Evolutionary conservation across 2,113 vertebrate species (phyloP).

Genomic region (Myocastor coypus): DNA sequence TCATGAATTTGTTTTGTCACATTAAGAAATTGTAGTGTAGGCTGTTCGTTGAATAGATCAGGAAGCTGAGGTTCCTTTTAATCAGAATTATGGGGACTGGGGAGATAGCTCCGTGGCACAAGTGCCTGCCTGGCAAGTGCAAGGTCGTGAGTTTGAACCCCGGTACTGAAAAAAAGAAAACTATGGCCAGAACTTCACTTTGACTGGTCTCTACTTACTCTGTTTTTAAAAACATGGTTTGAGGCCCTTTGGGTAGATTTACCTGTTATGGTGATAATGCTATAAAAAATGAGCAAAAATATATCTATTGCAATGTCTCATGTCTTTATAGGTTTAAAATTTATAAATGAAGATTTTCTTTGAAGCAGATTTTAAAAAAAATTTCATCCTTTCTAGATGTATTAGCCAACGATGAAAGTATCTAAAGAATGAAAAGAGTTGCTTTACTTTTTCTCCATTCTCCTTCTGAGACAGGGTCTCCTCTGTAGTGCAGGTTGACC

Average conservation of each 20-base stretch:
- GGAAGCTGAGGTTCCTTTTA: background rate
- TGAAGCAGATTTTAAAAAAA: background rate
- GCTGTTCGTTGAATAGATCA: background rate
- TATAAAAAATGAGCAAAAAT: background rate
- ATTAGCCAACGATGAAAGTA: background rate
- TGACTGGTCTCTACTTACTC: background rate
- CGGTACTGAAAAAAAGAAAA: too few species aligned
- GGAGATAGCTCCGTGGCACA: too few species aligned
- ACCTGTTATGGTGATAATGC: background rate
- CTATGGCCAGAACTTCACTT: background rate
- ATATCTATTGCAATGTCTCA: background rate
- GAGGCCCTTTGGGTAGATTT: background rate
- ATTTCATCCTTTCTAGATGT: background rate
- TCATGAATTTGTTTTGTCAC: background rate
- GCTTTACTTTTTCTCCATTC: background rate
- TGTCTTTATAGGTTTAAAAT: background rate
- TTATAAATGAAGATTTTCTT: background rate
- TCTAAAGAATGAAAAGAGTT: background rate
- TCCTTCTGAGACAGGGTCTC: background rate
- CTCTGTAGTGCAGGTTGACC: background rate
- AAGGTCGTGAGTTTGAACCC: too few species aligned
- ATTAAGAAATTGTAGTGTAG: background rate
- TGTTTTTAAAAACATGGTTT: conserved; percentile 27
- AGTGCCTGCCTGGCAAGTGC: too few species aligned
- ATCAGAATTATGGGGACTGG: too few species aligned